These are phyloP conservation scores for Eretmocerus hayati DNA, from an alignment of 2,888 invertebrate genomes.

Conservation along the genomic window DNA sequence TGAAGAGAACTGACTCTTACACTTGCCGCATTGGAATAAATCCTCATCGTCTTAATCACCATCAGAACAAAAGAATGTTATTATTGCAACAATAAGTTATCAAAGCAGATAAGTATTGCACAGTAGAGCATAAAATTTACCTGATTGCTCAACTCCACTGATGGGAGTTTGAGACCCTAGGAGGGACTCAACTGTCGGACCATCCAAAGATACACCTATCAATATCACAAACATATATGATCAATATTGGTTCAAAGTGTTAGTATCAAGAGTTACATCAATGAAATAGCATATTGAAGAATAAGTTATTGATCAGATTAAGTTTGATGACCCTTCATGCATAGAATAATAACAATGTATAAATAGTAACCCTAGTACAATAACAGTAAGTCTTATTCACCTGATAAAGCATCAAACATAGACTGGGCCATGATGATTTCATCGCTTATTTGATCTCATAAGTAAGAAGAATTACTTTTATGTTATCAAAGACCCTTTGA, in stretches of 20 bases:
- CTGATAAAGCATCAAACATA: conserved; percentile 42
- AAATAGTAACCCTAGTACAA: conserved; percentile 9
- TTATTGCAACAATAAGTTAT: no score
- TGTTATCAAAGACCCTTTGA: no score
- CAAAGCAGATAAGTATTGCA: no score
- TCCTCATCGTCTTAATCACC: conserved; percentile 58
- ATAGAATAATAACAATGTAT: no score
- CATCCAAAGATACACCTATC: conserved; percentile 40
- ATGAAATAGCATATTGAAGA: no score
- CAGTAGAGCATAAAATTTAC: no score
- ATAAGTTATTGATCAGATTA: no score
- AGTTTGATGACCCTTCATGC: no score
- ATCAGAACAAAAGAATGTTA: no score
- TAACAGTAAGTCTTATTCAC: conserved; percentile 29
- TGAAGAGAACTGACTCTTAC: conserved; percentile 59
- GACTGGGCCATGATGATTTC: conserved; percentile 44
- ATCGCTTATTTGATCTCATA: no score
- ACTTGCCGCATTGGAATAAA: conserved; percentile 63
- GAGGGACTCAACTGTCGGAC: conserved; percentile 40
- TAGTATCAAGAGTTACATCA: no score
- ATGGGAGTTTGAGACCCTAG: conserved; percentile 40
- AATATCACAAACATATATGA: conserved; percentile 1
- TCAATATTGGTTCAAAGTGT: not conserved
- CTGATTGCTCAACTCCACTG: conserved; percentile 41
- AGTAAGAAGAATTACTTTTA: no score